Conservation (phyloP, 2,797 vertebrate genomes). For the Cyprinodon diabolis region DNA sequence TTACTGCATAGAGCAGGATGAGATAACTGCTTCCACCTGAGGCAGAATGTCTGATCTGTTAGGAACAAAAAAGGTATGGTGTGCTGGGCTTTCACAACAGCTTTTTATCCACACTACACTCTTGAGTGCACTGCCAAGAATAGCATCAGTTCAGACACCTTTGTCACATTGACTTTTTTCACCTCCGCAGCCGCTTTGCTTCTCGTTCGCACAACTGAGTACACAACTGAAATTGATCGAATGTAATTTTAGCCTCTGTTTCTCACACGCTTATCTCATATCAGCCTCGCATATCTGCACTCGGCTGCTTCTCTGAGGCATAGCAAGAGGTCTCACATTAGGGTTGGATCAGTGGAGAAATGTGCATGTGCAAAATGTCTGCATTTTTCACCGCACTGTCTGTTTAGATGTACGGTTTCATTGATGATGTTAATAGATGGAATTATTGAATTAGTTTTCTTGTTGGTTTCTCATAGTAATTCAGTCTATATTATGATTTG, state of each 20-base stretch:
- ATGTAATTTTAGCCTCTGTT: constrained; percentile 12
- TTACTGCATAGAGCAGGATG: constrained; percentile 17
- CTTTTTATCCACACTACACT: constrained; percentile 40
- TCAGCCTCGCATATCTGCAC: neutral
- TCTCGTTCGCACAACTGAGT: constrained; percentile 20
- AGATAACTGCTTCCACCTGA: constrained; percentile 21
- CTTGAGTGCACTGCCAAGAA: constrained; percentile 44
- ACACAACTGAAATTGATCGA: constrained; percentile 17
- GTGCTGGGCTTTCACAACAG: constrained; percentile 31
- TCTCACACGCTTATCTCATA: neutral
- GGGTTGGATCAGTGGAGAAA: neutral
- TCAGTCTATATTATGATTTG: neutral
- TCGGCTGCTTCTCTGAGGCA: neutral
- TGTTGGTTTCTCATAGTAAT: neutral
- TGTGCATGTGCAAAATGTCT: neutral
- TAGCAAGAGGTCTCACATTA: constrained; percentile 2
- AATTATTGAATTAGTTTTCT: neutral
- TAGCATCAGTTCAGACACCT: constrained; percentile 56
- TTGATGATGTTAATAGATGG: neutral
- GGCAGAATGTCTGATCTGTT: constrained; percentile 26
- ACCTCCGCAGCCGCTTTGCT: constrained; percentile 28
- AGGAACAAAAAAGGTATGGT: constrained; percentile 19
- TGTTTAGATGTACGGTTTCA: neutral
- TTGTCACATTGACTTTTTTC: constrained; percentile 43
- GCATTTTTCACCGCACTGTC: neutral